Conservation (phyloP, 2,797 vertebrate species). For the Kryptolebias ocellatus region DNA sequence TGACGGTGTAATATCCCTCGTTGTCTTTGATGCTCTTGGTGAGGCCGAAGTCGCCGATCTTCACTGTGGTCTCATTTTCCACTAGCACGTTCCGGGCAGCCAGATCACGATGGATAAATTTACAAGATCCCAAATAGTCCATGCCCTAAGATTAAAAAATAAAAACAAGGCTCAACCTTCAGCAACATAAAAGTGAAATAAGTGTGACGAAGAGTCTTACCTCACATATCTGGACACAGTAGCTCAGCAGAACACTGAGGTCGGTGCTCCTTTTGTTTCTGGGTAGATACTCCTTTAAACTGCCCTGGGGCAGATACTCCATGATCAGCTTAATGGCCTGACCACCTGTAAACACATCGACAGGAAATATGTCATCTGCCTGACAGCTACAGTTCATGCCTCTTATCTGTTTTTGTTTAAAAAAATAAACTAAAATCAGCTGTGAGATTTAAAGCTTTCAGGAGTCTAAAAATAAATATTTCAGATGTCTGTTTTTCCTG, state of each 20-base stretch:
- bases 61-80: constrained; percentile 92
- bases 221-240: constrained; percentile 93
- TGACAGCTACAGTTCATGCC: not conserved
- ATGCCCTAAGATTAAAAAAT: constrained; percentile 84
- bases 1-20: constrained; percentile 95
- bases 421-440: no score
- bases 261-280: constrained; percentile 87
- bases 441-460: no score
- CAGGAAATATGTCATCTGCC: not conserved
- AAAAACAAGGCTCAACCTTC: not conserved
- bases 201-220: constrained; percentile 64
- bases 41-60: constrained; percentile 97
- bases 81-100: constrained; percentile 96
- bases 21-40: constrained; percentile 96
- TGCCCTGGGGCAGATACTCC: constrained; percentile 96
- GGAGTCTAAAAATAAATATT: no score
- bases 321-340: constrained; percentile 95
- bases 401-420: not conserved
- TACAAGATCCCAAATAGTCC: constrained; percentile 91
- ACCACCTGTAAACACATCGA: constrained; percentile 82
- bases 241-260: constrained; percentile 89
- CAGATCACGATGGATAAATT: constrained; percentile 96
- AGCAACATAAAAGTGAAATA: not conserved
- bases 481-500: no score
- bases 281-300: constrained; percentile 95